Evolutionary conservation across 2,888 invertebrate genomes (phyloP).

Genomic region (Meghimatium bilineatum): DNA sequence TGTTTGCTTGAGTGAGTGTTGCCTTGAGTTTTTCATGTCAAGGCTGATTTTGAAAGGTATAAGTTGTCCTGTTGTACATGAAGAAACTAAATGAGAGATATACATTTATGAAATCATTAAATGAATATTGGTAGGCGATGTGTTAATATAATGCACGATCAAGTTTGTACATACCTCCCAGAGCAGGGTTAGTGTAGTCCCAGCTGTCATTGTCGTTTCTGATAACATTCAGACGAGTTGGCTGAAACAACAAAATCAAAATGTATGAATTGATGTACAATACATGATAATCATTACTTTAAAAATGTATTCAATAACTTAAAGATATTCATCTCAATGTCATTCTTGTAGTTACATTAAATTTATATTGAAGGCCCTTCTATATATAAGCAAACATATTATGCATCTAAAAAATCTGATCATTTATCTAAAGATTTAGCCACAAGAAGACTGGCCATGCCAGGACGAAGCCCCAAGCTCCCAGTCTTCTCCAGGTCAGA

Average conservation of each 20-base stretch:
- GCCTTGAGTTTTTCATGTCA: not conserved
- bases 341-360: too few relatives aligned
- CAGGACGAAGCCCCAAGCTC: too few relatives aligned
- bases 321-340: too few relatives aligned
- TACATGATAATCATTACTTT: too few relatives aligned
- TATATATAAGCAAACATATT: too few relatives aligned
- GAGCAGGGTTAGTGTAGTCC: slow-evolving; percentile 89
- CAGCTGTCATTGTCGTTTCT: slow-evolving; percentile 97
- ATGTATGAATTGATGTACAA: too few relatives aligned
- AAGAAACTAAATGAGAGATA: slow-evolving; percentile 12
- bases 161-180: slow-evolving; percentile 74
- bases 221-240: slow-evolving; percentile 96
- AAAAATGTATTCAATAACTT: too few relatives aligned
- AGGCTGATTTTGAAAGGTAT: slow-evolving; percentile 2
- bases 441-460: too few relatives aligned
- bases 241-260: slow-evolving; percentile 82
- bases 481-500: too few relatives aligned
- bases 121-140: not conserved
- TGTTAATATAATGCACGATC: not conserved
- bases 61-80: slow-evolving; percentile 27
- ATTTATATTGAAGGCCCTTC: too few relatives aligned
- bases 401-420: too few relatives aligned
- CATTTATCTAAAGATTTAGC: too few relatives aligned
- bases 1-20: not conserved
- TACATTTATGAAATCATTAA: not conserved